Conservation (phyloP, 2,113 vertebrate genomes). For the Ivindomyrus marchei region DNA sequence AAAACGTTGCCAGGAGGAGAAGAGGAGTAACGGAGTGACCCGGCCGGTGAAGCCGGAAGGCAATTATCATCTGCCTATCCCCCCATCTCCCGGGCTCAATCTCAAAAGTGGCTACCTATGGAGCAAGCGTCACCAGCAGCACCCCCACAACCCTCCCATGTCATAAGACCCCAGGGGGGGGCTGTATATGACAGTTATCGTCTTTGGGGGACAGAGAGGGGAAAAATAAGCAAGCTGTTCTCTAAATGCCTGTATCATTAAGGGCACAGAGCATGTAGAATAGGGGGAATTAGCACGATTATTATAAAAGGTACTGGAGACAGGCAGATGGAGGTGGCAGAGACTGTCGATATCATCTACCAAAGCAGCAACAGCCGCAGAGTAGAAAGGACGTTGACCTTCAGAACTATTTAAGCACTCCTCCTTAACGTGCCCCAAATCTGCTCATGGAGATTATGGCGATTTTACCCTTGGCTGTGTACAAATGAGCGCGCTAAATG, state of each 20-base stretch:
- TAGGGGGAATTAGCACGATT: neutral
- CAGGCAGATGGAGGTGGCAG: neutral
- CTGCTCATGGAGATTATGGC: conserved; percentile 1
- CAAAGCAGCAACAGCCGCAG: neutral
- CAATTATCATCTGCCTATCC: neutral
- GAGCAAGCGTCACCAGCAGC: neutral
- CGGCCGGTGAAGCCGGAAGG: neutral
- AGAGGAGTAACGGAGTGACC: neutral
- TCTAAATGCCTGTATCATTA: neutral
- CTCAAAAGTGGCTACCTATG: neutral
- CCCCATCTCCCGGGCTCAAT: neutral
- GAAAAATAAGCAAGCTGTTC: neutral
- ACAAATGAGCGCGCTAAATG: neutral
- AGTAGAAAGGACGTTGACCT: neutral
- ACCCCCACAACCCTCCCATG: neutral
- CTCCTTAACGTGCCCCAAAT: neutral
- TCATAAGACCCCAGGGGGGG: neutral
- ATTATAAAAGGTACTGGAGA: neutral
- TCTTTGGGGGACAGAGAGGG: neutral
- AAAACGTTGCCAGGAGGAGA: neutral
- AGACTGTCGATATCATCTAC: neutral
- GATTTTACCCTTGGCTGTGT: conserved; percentile 7
- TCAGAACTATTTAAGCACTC: neutral
- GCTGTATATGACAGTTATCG: neutral
- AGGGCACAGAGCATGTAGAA: neutral